Percentiles rank a stretch among this genome's conserved stretches.
These are phyloP conservation scores for Parasteatoda tepidariorum DNA, from an alignment of 1,140 invertebrate genomes.

Conservation along the genomic window DNA sequence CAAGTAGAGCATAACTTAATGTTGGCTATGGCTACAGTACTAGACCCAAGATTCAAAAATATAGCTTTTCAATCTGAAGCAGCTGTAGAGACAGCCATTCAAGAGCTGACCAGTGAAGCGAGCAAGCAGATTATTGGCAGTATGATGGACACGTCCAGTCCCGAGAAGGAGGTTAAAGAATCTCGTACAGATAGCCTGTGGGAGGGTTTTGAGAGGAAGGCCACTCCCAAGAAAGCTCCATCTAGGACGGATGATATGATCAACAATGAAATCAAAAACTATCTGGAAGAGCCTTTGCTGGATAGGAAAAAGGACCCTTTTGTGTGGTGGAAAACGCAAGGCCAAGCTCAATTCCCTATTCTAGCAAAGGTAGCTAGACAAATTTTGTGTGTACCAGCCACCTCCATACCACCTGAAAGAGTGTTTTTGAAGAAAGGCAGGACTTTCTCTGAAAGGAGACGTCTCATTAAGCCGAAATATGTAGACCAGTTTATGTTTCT, in stretches of 20 bases:
- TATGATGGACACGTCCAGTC: not conserved
- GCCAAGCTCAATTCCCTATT: slow-evolving; percentile 47
- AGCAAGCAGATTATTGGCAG: slow-evolving; percentile 12
- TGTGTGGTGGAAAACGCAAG: slow-evolving; percentile 50
- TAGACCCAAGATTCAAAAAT: slow-evolving; percentile 53
- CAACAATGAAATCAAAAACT: slow-evolving; percentile 50
- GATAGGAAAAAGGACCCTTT: slow-evolving; percentile 51
- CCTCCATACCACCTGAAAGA: slow-evolving; percentile 49
- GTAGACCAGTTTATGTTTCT: slow-evolving; percentile 53
- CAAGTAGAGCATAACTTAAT: slow-evolving; percentile 51
- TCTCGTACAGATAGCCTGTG: slow-evolving; percentile 51
- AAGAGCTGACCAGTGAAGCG: slow-evolving; percentile 30
- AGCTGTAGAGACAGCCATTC: slow-evolving; percentile 48
- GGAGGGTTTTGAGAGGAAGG: slow-evolving; percentile 54
- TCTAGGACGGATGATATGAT: slow-evolving; percentile 36
- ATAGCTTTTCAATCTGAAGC: slow-evolving; percentile 53
- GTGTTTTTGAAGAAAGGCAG: slow-evolving; percentile 51
- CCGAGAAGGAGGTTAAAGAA: slow-evolving; percentile 17
- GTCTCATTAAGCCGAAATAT: slow-evolving; percentile 40
- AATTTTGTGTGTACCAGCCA: slow-evolving; percentile 43
- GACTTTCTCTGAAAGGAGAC: slow-evolving; percentile 25
- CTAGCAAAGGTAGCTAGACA: slow-evolving; percentile 41
- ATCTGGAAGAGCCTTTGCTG: slow-evolving; percentile 42
- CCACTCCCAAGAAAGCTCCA: slow-evolving; percentile 42
- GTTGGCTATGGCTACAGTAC: slow-evolving; percentile 45